A percentile compares a stretch with the other conserved stretches of the same genome.
These are phyloP conservation scores for Caenorhabditis parvicauda DNA, from an alignment of 2,888 invertebrate genomes.

Conservation along the genomic window DNA sequence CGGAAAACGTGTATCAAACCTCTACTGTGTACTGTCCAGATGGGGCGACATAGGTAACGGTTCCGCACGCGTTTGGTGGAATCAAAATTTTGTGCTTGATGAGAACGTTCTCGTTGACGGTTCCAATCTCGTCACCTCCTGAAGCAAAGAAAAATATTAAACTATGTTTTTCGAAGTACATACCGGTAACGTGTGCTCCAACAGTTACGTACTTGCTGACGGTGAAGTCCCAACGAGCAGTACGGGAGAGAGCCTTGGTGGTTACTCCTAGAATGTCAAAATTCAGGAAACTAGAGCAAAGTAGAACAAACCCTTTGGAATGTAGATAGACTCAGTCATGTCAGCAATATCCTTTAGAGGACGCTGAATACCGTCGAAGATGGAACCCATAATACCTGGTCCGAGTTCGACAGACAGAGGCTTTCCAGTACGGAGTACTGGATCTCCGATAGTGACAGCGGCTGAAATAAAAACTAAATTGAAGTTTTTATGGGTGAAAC, in stretches of 20 bases:
- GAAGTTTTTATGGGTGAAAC: slow-evolving; percentile 18
- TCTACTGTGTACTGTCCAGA: slow-evolving; percentile 89
- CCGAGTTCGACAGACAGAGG: slow-evolving; percentile 97
- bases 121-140: slow-evolving; percentile 85
- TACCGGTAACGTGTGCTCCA: slow-evolving; percentile 94
- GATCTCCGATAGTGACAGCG: slow-evolving; percentile 98
- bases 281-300: background rate
- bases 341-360: slow-evolving; percentile 92
- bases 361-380: slow-evolving; percentile 99
- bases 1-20: slow-evolving; percentile 71
- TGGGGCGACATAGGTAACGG: slow-evolving; percentile 89
- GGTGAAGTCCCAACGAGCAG: slow-evolving; percentile 85
- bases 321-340: slow-evolving; percentile 92
- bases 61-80: slow-evolving; percentile 90
- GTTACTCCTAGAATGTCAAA: slow-evolving; percentile 70
- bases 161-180: background rate
- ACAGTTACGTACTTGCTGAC: slow-evolving; percentile 71
- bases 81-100: slow-evolving; percentile 95
- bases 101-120: slow-evolving; percentile 93
- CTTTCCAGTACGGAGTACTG: slow-evolving; percentile 95
- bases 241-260: slow-evolving; percentile 82
- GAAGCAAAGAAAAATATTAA: background rate
- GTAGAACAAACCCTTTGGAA: slow-evolving; percentile 80
- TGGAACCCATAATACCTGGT: slow-evolving; percentile 96
- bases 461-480: too few relatives aligned